These are phyloP conservation scores for Hylaea fasciaria DNA, from an alignment of 2,888 invertebrate genomes.

Conservation along the genomic window DNA sequence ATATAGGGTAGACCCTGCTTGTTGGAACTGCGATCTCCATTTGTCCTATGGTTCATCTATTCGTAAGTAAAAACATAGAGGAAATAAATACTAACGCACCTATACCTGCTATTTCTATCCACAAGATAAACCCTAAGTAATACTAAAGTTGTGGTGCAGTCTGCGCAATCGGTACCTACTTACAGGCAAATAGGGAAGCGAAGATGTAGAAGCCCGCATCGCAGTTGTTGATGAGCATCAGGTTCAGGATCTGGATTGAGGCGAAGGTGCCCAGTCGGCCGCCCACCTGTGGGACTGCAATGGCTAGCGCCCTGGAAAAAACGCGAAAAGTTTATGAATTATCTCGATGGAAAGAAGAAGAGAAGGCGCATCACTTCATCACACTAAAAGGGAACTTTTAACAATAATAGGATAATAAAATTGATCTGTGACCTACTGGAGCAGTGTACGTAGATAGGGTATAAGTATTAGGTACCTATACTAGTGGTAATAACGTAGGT, in stretches of 20 bases:
- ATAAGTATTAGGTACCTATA: too few relatives aligned
- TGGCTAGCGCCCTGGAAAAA: constrained; percentile 81
- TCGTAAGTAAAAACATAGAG: too few relatives aligned
- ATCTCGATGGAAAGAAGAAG: not conserved
- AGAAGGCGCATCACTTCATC: not conserved
- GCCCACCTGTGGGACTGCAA: constrained; percentile 83
- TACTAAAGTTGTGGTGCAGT: not conserved
- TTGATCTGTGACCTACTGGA: too few relatives aligned
- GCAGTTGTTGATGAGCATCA: constrained; percentile 83
- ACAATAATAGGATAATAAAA: too few relatives aligned
- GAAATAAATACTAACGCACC: too few relatives aligned
- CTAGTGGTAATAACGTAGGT: too few relatives aligned
- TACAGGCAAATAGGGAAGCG: constrained; percentile 73
- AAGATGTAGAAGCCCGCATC: constrained; percentile 85
- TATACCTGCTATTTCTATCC: too few relatives aligned
- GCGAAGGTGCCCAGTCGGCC: constrained; percentile 85
- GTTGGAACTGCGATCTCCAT: too few relatives aligned
- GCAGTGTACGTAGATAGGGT: too few relatives aligned
- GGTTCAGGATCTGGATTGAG: constrained; percentile 85
- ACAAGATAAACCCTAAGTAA: too few relatives aligned
- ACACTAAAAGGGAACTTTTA: not conserved
- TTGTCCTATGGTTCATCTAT: too few relatives aligned
- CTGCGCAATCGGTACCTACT: constrained; percentile 53
- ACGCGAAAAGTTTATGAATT: not conserved
- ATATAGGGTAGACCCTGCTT: too few relatives aligned